Conservation (phyloP, 1,140 invertebrate species). For the Subanguina moxae region DNA sequence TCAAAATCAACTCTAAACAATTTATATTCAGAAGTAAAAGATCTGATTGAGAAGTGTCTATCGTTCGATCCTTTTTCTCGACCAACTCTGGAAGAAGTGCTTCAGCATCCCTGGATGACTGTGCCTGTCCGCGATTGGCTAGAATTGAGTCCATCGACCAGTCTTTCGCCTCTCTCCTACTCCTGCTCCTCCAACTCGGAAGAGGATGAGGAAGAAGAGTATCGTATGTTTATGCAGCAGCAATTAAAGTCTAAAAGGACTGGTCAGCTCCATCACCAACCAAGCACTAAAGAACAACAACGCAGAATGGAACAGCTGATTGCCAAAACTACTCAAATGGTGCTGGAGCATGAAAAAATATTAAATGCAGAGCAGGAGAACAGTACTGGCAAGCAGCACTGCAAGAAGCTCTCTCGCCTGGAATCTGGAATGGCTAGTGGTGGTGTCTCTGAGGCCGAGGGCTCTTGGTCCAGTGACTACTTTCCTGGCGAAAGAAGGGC, state of each 20-base stretch:
- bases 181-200: not conserved
- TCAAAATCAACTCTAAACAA: conserved; percentile 7
- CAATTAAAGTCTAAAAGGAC: not conserved
- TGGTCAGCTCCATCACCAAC: not conserved
- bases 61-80: conserved; percentile 26
- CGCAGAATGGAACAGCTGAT: not conserved
- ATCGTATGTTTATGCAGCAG: not conserved
- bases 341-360: not conserved
- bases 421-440: conserved; percentile 3
- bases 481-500: not conserved
- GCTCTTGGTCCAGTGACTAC: not conserved
- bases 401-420: not conserved
- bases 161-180: not conserved
- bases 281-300: not conserved
- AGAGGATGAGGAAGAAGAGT: conserved; percentile 1
- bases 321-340: conserved; percentile 1
- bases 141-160: conserved; percentile 15
- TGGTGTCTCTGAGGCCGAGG: not conserved
- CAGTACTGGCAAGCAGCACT: not conserved
- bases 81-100: conserved; percentile 31
- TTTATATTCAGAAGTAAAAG: conserved; percentile 24
- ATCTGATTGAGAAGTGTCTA: conserved; percentile 34
- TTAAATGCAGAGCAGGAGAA: too few relatives aligned
- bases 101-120: conserved; percentile 31
- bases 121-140: conserved; percentile 14